Base-by-base conservation (phyloP, 2,797 vertebrate genomes). In the Sphenopsis melanotis region DNA sequence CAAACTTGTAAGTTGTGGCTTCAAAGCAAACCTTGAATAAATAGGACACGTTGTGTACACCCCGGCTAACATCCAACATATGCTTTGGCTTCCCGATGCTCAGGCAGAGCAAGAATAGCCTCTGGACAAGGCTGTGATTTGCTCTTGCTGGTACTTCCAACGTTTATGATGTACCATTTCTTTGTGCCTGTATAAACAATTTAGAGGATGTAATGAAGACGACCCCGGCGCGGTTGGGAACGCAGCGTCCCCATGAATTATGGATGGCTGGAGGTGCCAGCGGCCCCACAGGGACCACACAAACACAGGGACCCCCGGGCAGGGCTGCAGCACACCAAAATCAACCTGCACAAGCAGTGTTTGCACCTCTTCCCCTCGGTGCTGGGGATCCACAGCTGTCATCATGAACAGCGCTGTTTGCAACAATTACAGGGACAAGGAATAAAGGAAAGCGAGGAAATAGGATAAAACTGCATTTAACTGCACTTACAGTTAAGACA, bases 11-110 rank as follows among this genome's bases (percentile, higher is more conserved):
- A 99, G 98, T 98, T 98, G 98, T 97, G 98, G 98, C 98, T 98
- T 99, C 97, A 97, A 98, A 98, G 98, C 97, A 98, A 99, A 99
- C 98, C 98, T 98, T 99, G 98, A 99, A 98, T 99, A 99, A 99
- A 99, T 98, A 99, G 98, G 99, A 99, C 99, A 99, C 98, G 97
- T 98, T 98, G 98, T 98, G 98, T 99, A 99, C 98, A 99, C 98
- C 98, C 99, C 98, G 98, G 98, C 98, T 99, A 99, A 99, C 98
- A 98, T 99, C 98, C 98, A 99, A 98, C 99, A 99, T 99, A 99
- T 99, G 99, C 98, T 99, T 97, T 98, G 97, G 98, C 98, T 99
- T 99, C 97, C 97, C 94, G 97, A 98, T 98, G 99, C 98, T 97
- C 98, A 98, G 98, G 98, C 95, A 93, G 98, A 98, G 98, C 98